Evolutionary conservation across 2,888 invertebrate species (phyloP).

Genomic region (Xanthostigma xanthostigma): DNA sequence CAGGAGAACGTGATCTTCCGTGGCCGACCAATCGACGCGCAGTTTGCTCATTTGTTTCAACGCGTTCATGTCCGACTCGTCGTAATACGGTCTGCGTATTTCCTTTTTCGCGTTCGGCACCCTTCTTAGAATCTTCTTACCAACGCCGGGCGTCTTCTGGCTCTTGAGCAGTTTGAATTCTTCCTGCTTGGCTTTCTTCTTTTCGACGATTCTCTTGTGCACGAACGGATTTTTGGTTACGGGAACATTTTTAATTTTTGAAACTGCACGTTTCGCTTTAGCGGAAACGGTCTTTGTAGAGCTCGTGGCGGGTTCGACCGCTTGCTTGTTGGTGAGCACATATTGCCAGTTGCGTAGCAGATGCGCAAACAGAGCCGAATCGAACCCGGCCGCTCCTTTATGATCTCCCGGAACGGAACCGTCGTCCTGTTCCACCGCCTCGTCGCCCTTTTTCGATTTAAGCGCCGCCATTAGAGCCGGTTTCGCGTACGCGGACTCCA

Average conservation of each 20-base stretch:
- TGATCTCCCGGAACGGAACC: slow-evolving; percentile 57
- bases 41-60: slow-evolving; percentile 42
- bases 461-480: slow-evolving; percentile 29
- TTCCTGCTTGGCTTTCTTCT: slow-evolving; percentile 1
- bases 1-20: slow-evolving; percentile 53
- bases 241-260: slow-evolving; percentile 4
- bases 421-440: slow-evolving; percentile 32
- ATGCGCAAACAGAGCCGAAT: slow-evolving; percentile 52
- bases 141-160: slow-evolving; percentile 1
- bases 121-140: no score
- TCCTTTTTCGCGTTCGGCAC: no score
- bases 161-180: slow-evolving; percentile 6
- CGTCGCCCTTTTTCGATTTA: slow-evolving; percentile 28
- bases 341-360: slow-evolving; percentile 46
- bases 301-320: no score
- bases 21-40: slow-evolving; percentile 45
- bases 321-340: no score
- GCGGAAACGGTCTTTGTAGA: no score
- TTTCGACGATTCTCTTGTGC: no score
- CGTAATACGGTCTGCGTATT: slow-evolving; percentile 26
- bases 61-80: slow-evolving; percentile 48
- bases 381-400: slow-evolving; percentile 55
- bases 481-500: slow-evolving; percentile 32
- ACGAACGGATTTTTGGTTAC: neutral
- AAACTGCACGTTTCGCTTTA: no score